Conservation (phyloP, 2,113 vertebrate genomes). For the Tiliqua scincoides region DNA sequence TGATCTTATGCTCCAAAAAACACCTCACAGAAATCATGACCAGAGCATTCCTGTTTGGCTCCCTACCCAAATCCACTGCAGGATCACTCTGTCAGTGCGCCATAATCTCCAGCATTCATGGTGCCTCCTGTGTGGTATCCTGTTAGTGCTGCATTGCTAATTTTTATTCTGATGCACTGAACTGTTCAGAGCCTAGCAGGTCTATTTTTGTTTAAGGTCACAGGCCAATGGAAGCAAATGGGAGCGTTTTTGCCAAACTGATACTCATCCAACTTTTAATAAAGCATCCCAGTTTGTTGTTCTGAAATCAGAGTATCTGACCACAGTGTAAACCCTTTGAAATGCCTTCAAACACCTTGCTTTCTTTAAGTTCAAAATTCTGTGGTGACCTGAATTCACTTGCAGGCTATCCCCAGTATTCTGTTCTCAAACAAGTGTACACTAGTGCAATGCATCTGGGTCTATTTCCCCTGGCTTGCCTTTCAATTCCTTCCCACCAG, state of each 20-base stretch:
- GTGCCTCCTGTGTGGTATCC: not conserved
- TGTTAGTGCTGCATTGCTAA: not conserved
- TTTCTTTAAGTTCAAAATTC: not conserved
- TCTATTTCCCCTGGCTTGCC: not conserved
- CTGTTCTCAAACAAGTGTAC: not conserved
- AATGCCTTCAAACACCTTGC: not conserved
- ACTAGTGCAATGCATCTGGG: not conserved
- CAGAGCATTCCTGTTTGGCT: too few species aligned
- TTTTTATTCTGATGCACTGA: not conserved
- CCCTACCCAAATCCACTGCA: not conserved
- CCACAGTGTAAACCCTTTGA: not conserved
- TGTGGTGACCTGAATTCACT: not conserved
- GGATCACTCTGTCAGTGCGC: not conserved
- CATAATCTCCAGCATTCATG: not conserved
- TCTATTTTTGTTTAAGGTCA: not conserved
- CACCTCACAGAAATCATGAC: not conserved
- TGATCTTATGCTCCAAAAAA: not conserved
- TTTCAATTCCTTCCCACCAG: too few species aligned
- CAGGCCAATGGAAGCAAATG: not conserved
- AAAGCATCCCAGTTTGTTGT: conserved; percentile 8
- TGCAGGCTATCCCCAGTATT: not conserved
- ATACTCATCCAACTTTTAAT: not conserved
- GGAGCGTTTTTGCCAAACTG: not conserved
- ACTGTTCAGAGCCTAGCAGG: not conserved
- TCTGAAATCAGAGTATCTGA: not conserved